Conservation (phyloP, 2,797 vertebrate genomes). For the Sebastes alutus region DNA sequence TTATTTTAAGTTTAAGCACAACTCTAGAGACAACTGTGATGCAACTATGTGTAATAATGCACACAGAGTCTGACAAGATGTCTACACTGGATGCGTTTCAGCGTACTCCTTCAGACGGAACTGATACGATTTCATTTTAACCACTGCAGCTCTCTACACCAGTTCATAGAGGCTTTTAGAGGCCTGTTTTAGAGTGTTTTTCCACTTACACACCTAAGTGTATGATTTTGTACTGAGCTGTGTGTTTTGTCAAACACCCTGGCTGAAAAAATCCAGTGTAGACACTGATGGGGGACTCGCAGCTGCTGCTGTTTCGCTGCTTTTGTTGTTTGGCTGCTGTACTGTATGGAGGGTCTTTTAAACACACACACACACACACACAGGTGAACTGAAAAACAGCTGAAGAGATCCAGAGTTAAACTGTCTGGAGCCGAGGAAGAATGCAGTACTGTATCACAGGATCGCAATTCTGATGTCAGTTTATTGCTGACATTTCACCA, state of each 20-base stretch:
- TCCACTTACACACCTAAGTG: not conserved
- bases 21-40: not conserved
- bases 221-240: conserved; percentile 5
- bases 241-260: not conserved
- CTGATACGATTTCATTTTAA: not conserved
- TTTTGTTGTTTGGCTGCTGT: not conserved
- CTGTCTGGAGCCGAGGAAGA: not conserved
- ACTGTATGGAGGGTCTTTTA: not conserved
- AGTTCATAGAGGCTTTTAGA: not conserved
- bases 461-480: not conserved
- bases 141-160: not conserved
- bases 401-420: conserved; percentile 4
- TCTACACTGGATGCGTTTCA: not conserved
- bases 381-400: not conserved
- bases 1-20: not conserved
- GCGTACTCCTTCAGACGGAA: not conserved
- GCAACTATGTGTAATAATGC: not conserved
- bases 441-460: not conserved
- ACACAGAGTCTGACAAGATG: not conserved
- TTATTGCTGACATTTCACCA: not conserved
- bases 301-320: not conserved
- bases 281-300: not conserved
- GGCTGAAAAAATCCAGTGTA: not conserved
- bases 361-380: not conserved
- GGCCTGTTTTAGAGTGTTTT: not conserved